Evolutionary conservation across 1,140 invertebrate species (phyloP), one percentile per base, ranked within the genome.

Genomic region (Lepidurus packardi): DNA sequence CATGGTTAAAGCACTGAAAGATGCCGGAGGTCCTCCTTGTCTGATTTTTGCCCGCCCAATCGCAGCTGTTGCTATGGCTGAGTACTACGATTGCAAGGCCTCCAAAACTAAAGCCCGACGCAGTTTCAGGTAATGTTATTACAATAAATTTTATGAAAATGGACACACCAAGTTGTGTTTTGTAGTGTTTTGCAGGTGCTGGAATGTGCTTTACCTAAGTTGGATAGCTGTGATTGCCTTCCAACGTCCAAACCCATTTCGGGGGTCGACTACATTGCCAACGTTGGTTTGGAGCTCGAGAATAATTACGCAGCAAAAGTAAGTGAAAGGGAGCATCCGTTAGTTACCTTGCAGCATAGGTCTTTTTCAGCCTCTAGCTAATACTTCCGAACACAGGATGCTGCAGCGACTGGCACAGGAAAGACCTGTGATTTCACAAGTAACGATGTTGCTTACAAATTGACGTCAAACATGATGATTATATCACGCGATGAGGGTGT

Each of bases 51-150:
- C 9, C 53, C 53, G 53, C 11, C 53, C 53, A 13, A 65, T 65
- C 21, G 53, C 53, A n/a, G 53, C 53, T 16, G 53, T 65, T 65
- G 53, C 53, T 65, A 65, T 65, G 53, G 53, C 53, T 7, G 53
- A 65, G 21, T 65, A n/a, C 53, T 65, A 21, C 53, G 53, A 65
- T 65, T 65, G 53, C 16, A 4, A n/a, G 21, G 53, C 53, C 13
- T 65, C 53, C 16, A 13, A 13, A 16, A 65, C 16, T 7, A 10
- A 16, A 65, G 9, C 13, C 13, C 53, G 53, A 65, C 53, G 53
- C 13, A 21, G 21, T 65, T 65, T 65, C 53, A 65, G 53, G 53
- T 65, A 65, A 47, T 5, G 45, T 11, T 47, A 47, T 11, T 4
- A 1, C 3, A 10, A 16, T 47, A 5, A 11, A 16, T 13, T 13